These are phyloP conservation scores for Columba livia DNA, from an alignment of 2,113 vertebrate species.

Conservation along the genomic window DNA sequence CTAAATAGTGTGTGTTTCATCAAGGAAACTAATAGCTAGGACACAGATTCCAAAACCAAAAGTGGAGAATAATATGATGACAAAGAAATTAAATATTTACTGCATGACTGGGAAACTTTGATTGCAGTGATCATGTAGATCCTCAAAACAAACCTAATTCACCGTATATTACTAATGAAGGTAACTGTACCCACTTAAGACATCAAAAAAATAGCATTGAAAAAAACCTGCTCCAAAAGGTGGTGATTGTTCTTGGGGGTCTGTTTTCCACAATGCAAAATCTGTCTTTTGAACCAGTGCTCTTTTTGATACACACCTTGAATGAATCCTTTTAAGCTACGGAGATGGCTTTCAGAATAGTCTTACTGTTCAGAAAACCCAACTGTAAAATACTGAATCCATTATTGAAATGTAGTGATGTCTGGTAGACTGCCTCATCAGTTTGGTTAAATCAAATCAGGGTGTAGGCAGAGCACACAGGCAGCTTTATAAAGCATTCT, in stretches of 20 bases:
- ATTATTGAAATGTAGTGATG: neutral
- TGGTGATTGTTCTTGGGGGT: neutral
- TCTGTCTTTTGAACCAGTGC: neutral
- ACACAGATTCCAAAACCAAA: neutral
- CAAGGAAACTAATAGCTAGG: neutral
- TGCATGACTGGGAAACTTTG: neutral
- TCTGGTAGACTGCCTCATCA: neutral
- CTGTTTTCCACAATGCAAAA: neutral
- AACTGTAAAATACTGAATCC: neutral
- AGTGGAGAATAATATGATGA: neutral
- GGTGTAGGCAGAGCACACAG: no score
- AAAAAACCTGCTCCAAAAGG: neutral
- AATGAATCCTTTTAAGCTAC: neutral
- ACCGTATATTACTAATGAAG: neutral
- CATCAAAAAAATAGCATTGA: neutral
- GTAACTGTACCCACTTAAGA: neutral
- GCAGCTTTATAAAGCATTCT: neutral
- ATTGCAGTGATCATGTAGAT: neutral
- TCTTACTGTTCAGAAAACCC: neutral
- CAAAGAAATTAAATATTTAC: neutral
- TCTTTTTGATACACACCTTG: neutral
- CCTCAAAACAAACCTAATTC: neutral
- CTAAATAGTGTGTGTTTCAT: neutral
- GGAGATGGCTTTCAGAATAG: neutral
- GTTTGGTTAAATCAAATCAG: neutral